Evolutionary conservation across 2,888 invertebrate genomes (phyloP).

Genomic region (Cylindroiulus punctatus): DNA sequence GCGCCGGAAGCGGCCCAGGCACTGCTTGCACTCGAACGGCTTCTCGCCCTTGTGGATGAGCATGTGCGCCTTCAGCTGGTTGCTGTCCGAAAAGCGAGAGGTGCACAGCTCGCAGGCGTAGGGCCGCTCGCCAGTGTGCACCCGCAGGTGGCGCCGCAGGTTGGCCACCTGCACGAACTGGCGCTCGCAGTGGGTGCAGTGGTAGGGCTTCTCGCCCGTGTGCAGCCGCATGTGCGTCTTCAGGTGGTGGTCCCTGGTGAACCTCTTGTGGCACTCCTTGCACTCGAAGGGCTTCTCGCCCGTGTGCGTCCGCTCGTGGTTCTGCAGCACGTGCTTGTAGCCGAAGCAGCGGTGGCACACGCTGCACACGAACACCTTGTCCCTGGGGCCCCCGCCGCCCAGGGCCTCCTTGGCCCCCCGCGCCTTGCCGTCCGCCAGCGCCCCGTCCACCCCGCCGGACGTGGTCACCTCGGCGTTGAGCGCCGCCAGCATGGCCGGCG

Average conservation of each 20-base stretch:
- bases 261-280: constrained; percentile 88
- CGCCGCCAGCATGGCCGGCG: not conserved
- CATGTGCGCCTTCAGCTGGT: constrained; percentile 89
- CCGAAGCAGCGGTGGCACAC: constrained; percentile 89
- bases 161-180: constrained; percentile 95
- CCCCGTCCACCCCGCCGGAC: constrained; percentile 43
- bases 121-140: constrained; percentile 91
- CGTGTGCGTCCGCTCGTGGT: constrained; percentile 93
- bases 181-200: constrained; percentile 89
- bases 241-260: constrained; percentile 91
- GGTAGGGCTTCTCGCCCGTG: constrained; percentile 93
- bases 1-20: constrained; percentile 82
- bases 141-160: constrained; percentile 84
- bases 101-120: constrained; percentile 88
- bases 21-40: constrained; percentile 83
- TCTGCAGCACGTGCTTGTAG: constrained; percentile 93
- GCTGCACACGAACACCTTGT: constrained; percentile 88
- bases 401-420: constrained; percentile 50
- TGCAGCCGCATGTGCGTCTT: constrained; percentile 93
- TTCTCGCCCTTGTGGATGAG: constrained; percentile 91
- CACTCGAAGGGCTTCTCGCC: constrained; percentile 95
- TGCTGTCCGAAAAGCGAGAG: constrained; percentile 88
- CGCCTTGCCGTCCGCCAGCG: constrained; percentile 48
- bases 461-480: constrained; percentile 52
- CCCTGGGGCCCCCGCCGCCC: constrained; percentile 64